Percentiles rank a stretch among this genome's conserved stretches.
These are phyloP conservation scores for Druon quercuslanigerum DNA, from an alignment of 1,140 invertebrate genomes.

Conservation along the genomic window DNA sequence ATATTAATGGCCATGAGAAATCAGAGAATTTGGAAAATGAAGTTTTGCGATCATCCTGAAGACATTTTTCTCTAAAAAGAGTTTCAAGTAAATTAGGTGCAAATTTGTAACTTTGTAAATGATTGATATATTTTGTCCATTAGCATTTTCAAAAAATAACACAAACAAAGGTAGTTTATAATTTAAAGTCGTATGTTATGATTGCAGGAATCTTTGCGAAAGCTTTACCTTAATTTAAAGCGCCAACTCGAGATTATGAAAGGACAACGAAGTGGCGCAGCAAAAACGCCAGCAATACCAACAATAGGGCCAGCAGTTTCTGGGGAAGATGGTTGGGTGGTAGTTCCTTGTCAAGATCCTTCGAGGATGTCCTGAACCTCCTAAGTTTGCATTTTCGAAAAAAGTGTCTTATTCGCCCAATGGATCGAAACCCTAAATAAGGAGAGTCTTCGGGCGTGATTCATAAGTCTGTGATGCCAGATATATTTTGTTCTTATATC, in stretches of 20 bases:
- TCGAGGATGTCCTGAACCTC: slow-evolving; percentile 59
- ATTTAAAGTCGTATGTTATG: neutral
- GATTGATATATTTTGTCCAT: no score
- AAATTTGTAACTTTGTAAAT: no score
- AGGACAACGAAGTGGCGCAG: slow-evolving; percentile 48
- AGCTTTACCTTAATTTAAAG: slow-evolving; percentile 80
- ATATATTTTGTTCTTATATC: neutral
- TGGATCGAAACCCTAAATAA: neutral
- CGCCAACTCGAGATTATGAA: slow-evolving; percentile 78
- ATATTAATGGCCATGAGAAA: no score
- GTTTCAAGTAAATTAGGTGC: no score
- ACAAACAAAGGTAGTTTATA: neutral
- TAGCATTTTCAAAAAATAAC: no score
- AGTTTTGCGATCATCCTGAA: no score
- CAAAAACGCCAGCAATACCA: slow-evolving; percentile 31
- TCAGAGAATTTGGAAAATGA: no score
- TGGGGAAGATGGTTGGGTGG: slow-evolving; percentile 69
- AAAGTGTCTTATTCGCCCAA: slow-evolving; percentile 18
- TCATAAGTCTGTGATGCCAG: slow-evolving; percentile 19
- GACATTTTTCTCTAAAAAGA: no score
- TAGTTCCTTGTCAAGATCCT: slow-evolving; percentile 66
- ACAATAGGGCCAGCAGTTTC: slow-evolving; percentile 51
- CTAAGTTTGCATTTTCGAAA: slow-evolving; percentile 7
- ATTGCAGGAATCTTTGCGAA: slow-evolving; percentile 78
- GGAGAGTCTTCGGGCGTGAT: neutral